Base-by-base conservation (phyloP, 2,797 vertebrate genomes). In the Macropodus opercularis region DNA sequence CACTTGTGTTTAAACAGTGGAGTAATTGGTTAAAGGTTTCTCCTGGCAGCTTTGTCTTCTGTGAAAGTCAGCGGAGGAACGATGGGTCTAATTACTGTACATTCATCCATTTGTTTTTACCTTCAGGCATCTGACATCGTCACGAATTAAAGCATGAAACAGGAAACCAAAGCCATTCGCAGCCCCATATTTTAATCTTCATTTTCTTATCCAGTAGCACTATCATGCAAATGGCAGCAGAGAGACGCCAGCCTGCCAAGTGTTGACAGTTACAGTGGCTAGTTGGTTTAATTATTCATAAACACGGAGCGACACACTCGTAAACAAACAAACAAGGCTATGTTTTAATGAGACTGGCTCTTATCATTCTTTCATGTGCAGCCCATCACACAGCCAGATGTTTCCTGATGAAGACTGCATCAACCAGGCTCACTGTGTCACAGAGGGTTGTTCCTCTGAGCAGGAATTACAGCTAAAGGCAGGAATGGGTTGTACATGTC, bases 201-300 rank as follows among this genome's bases (percentile, higher is more conserved):
- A 62, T 75, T 68, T 78, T 59, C 50, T 52, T 18, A 21, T 59
- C 72, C 65, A 78, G 36, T 18, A 18, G 50, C 6, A 10, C 50
- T 38, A 53, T 57, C 65, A 52, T 64, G 57, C 65, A 75, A 85
- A 80, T 72, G 69, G 72, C 48, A 74, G 46, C 35, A 29, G 67
- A 55, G 58, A 72, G 42, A 61, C 69, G 53, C 60, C 23, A 34
- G 62, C 63, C 78, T 78, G 79, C 66, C 76, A 80, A 80, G 53
- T 72, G 76, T 55, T 88, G 70, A 80, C 70, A 72, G 80, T 73
- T 66, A 70, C 48, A 79, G 71, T 58, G 70, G 69, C 70, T 75
- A 85, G 72, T 75, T 82, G 68, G 53, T 85, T 87, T 83, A 83
- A 88, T 87, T 89, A 87, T 87, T 89, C 79, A 90, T 79, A 61